Conservation (phyloP, 2,888 invertebrate species). For the Megastigmus dorsalis region DNA sequence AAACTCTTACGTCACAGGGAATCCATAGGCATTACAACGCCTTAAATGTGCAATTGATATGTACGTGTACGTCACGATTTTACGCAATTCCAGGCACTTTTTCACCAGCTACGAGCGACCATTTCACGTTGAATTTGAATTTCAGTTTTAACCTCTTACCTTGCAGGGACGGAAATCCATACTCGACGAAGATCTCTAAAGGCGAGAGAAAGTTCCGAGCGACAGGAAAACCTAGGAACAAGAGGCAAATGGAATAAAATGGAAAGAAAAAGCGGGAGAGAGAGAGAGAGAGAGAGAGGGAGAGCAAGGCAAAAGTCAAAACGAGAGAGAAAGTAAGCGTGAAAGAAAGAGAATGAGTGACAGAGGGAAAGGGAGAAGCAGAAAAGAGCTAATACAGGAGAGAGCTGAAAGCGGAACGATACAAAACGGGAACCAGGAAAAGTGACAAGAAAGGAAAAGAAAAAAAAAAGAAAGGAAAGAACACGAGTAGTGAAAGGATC, state of each 20-base stretch:
- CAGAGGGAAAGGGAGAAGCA: not conserved
- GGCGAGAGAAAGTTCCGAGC: constrained; percentile 40
- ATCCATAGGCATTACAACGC: too few species aligned
- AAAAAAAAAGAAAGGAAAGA: not conserved
- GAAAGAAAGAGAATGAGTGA: not conserved
- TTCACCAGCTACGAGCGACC: constrained; percentile 30
- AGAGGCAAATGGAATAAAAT: constrained; percentile 28
- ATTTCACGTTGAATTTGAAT: constrained; percentile 46
- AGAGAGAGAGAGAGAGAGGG: not conserved
- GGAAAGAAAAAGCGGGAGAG: not conserved
- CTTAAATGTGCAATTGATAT: not conserved
- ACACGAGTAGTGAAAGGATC: not conserved
- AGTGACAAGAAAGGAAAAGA: not conserved
- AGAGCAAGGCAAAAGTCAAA: not conserved
- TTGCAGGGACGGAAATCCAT: constrained; percentile 62
- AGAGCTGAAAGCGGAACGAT: not conserved
- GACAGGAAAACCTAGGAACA: constrained; percentile 25
- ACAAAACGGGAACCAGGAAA: too few species aligned
- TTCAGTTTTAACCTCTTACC: constrained; percentile 60
- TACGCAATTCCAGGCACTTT: constrained; percentile 35
- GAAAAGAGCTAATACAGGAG: not conserved
- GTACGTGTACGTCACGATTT: not conserved
- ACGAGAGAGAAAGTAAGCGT: too few species aligned
- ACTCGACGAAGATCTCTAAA: constrained; percentile 60
- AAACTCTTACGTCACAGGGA: not conserved